Percentiles rank a stretch among this genome's conserved stretches.
These are phyloP conservation scores for Biston stratarius DNA, from an alignment of 2,888 invertebrate genomes.

Conservation along the genomic window DNA sequence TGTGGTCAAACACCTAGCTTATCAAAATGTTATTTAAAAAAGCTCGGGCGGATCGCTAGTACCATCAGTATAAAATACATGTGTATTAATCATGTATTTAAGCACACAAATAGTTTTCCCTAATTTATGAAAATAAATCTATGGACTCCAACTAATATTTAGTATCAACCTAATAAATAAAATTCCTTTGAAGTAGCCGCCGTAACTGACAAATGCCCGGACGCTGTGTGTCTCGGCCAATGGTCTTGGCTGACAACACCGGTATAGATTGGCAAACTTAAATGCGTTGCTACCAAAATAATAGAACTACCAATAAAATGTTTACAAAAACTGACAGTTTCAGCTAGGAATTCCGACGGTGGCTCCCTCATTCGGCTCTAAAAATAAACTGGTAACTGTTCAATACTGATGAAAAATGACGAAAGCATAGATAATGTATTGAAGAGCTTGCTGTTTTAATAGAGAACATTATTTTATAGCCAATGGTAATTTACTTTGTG, in stretches of 20 bases:
- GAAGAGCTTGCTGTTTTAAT: slow-evolving; percentile 13
- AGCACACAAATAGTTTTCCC: neutral
- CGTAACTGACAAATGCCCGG: slow-evolving; percentile 34
- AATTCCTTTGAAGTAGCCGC: slow-evolving; percentile 28
- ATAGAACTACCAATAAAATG: neutral
- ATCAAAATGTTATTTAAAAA: too few species aligned
- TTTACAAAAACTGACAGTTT: too few species aligned
- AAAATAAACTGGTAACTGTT: neutral
- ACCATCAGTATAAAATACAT: neutral
- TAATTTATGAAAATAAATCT: slow-evolving; percentile 2
- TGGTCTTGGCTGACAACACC: slow-evolving; percentile 15
- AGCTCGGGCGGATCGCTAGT: too few species aligned
- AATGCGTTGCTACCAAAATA: neutral
- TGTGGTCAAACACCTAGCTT: too few species aligned
- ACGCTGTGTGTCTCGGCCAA: slow-evolving; percentile 19
- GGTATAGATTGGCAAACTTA: neutral
- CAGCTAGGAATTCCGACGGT: neutral
- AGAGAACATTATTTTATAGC: slow-evolving; percentile 14
- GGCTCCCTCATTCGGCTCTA: neutral
- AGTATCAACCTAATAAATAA: slow-evolving; percentile 14
- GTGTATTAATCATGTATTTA: too few species aligned
- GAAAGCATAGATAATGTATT: slow-evolving; percentile 16
- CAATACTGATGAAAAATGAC: slow-evolving; percentile 11
- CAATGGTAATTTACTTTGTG: neutral
- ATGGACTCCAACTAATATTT: slow-evolving; percentile 20